A percentile compares a stretch with the other conserved stretches of the same genome.
phyloP scores from a whole-genome alignment of 1,140 invertebrate species.

The Caenorhabditis elegans region DNA sequence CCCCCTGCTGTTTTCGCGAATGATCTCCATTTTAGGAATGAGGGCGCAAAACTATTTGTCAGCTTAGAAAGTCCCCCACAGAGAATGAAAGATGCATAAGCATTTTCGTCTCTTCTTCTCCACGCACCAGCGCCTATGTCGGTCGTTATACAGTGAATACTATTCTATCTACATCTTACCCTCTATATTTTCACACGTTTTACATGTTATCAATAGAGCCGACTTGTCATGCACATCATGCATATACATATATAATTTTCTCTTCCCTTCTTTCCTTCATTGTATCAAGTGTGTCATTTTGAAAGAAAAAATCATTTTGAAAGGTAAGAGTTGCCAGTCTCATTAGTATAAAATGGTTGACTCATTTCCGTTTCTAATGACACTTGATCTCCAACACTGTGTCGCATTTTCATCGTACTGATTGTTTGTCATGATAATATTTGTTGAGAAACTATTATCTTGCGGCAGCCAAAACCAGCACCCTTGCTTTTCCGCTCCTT shows the following conservation, averaged over 20 bases:
- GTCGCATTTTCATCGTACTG: constrained; percentile 24
- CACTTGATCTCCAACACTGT: constrained; percentile 30
- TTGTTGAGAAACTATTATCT: constrained; percentile 33
- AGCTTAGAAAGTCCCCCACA: constrained; percentile 17
- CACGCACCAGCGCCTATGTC: constrained; percentile 9
- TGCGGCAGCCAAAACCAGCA: constrained; percentile 23
- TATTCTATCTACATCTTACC: constrained; percentile 12
- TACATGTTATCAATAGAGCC: constrained; percentile 4
- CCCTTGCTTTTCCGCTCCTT: background rate
- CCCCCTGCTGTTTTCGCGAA: background rate
- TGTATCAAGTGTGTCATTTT: background rate
- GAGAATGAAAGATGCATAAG: constrained; percentile 16
- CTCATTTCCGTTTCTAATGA: constrained; percentile 33
- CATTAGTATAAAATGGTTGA: background rate
- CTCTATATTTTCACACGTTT: constrained; percentile 32
- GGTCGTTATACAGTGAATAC: constrained; percentile 10
- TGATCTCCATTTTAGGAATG: background rate
- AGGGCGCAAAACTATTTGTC: constrained; percentile 21
- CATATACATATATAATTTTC: no score
- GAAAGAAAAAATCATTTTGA: background rate
- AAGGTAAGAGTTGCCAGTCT: background rate
- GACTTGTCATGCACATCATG: background rate
- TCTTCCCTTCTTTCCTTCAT: background rate
- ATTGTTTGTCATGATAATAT: constrained; percentile 32
- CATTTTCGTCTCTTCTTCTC: background rate